Conservation (phyloP, 2,113 vertebrate species). For the Neomonachus schauinslandi region DNA sequence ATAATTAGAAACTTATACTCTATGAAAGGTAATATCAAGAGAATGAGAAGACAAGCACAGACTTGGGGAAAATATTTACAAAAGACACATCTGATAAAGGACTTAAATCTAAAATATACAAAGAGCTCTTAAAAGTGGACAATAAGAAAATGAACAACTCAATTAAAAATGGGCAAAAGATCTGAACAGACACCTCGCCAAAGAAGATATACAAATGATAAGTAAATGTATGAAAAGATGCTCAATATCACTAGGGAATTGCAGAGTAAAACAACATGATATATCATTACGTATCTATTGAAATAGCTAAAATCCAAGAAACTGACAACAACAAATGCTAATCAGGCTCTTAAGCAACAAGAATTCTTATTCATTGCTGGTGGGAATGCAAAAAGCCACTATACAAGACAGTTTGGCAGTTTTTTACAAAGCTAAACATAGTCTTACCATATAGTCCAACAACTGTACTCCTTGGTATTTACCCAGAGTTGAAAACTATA, state of each 20-base stretch:
- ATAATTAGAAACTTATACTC: background rate
- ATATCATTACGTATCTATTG: background rate
- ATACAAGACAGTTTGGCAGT: background rate
- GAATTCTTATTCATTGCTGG: background rate
- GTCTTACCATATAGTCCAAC: background rate
- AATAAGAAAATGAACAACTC: background rate
- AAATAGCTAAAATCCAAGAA: background rate
- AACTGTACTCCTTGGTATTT: background rate
- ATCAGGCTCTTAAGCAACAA: background rate
- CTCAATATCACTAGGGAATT: background rate
- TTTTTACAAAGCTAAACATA: background rate
- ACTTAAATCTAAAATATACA: background rate
- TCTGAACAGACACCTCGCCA: background rate
- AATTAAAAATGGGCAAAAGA: background rate
- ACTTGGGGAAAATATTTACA: background rate
- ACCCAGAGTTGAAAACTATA: background rate
- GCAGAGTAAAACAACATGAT: background rate
- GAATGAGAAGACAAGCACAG: background rate
- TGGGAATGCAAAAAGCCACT: background rate
- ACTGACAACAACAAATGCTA: background rate
- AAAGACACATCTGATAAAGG: background rate
- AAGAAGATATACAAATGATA: background rate
- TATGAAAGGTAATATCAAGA: background rate
- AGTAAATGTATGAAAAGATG: background rate
- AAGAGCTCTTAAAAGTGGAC: background rate